Conservation (phyloP, 2,797 vertebrate genomes). For the Monodelphis domestica region DNA sequence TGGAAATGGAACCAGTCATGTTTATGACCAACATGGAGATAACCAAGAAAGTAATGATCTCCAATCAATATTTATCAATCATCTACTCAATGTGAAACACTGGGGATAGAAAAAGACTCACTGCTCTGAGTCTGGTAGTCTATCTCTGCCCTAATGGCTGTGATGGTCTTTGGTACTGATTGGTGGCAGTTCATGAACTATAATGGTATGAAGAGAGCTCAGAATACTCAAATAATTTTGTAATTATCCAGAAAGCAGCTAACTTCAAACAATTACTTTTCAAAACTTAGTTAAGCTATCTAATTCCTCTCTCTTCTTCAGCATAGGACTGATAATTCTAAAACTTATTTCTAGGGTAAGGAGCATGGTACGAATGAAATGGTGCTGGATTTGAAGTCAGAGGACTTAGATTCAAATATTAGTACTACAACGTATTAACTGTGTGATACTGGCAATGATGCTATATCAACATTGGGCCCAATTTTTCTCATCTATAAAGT, state of each 20-base stretch:
- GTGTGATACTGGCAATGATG: background rate
- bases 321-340: background rate
- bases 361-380: background rate
- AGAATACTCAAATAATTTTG: background rate
- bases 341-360: background rate
- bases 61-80: background rate
- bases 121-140: background rate
- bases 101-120: background rate
- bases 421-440: background rate
- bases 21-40: background rate
- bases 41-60: background rate
- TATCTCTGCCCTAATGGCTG: background rate
- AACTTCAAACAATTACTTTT: background rate
- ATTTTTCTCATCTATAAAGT: background rate
- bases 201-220: background rate
- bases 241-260: background rate
- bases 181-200: background rate
- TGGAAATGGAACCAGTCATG: background rate
- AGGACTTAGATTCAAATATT: background rate
- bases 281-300: background rate
- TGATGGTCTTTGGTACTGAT: background rate
- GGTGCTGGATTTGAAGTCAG: background rate
- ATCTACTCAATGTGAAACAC: background rate
- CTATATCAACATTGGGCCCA: background rate
- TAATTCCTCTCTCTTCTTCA: background rate